Conservation (phyloP, 2,888 invertebrate species). For the Caenorhabditis sp. region DNA sequence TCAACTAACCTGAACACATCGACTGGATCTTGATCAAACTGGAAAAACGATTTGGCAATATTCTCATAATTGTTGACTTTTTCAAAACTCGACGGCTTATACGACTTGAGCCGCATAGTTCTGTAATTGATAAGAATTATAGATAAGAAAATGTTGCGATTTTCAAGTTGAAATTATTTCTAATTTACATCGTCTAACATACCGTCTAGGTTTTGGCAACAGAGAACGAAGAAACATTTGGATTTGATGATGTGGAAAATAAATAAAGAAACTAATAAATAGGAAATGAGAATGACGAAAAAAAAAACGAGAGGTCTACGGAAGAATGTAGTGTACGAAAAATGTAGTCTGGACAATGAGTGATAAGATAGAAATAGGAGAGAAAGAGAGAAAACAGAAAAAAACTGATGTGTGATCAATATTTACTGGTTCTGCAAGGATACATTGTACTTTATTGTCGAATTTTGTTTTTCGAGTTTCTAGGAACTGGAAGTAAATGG, state of each 20-base stretch:
- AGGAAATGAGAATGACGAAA: background rate
- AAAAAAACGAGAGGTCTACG: no score
- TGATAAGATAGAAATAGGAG: no score
- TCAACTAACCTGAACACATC: slow-evolving; percentile 46
- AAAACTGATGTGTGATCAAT: no score
- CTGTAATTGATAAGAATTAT: background rate
- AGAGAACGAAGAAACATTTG: background rate
- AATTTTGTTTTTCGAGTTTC: no score
- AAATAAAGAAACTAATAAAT: background rate
- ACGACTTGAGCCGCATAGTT: background rate
- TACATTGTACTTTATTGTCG: no score
- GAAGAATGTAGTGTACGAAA: no score
- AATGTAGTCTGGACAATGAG: no score
- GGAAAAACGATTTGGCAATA: slow-evolving; percentile 41
- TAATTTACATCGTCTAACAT: background rate
- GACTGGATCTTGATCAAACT: slow-evolving; percentile 35
- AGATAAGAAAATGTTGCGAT: background rate
- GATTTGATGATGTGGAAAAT: background rate
- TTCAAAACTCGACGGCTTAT: slow-evolving; percentile 14
- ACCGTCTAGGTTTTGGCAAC: background rate
- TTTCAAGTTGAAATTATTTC: background rate
- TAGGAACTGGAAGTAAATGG: no score
- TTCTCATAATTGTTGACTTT: slow-evolving; percentile 39
- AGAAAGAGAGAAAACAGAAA: no score
- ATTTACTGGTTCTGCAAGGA: no score